phyloP scores from a whole-genome alignment of 1,140 invertebrate genomes.

The Drosophila albomicans region DNA sequence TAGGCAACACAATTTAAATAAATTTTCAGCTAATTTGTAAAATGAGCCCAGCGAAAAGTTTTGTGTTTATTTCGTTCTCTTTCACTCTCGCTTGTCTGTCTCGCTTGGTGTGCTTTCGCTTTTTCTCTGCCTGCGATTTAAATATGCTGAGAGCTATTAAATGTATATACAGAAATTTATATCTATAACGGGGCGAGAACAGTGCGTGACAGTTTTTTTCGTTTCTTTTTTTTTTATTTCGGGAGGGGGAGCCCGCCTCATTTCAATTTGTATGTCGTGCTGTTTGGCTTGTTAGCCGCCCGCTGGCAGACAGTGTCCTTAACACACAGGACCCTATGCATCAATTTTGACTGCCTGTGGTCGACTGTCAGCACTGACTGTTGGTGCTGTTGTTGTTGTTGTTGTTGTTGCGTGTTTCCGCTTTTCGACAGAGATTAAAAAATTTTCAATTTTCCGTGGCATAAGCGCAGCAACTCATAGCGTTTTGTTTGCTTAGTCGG shows the following conservation, averaged over 20 bases:
- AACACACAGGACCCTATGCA: conserved; percentile 45
- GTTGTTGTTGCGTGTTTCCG: conserved; percentile 69
- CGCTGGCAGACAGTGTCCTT: conserved; percentile 47
- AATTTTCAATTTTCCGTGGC: conserved; percentile 68
- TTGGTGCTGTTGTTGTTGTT: conserved; percentile 27
- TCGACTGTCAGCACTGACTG: conserved; percentile 60
- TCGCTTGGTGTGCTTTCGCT: conserved; percentile 20
- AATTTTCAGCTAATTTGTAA: conserved; percentile 74
- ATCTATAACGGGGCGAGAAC: conserved; percentile 3
- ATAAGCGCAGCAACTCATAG: conserved; percentile 30
- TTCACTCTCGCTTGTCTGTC: background rate
- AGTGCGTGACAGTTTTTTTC: conserved; percentile 52
- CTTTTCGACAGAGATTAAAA: conserved; percentile 73
- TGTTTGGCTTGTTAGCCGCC: conserved; percentile 72
- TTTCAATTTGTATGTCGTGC: conserved; percentile 73
- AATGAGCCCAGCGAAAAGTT: conserved; percentile 59
- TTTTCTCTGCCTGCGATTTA: conserved; percentile 61
- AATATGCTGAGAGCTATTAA: conserved; percentile 74
- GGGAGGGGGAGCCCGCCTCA: conserved; percentile 39
- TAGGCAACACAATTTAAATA: conserved; percentile 77
- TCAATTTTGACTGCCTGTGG: conserved; percentile 67
- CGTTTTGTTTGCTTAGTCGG: conserved; percentile 58
- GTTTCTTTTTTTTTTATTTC: too few relatives aligned
- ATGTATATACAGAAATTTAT: conserved; percentile 22
- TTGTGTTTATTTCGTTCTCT: conserved; percentile 52